Evolutionary conservation across 2,797 vertebrate species (phyloP).

Genomic region (Lagorchestes hirsutus): DNA sequence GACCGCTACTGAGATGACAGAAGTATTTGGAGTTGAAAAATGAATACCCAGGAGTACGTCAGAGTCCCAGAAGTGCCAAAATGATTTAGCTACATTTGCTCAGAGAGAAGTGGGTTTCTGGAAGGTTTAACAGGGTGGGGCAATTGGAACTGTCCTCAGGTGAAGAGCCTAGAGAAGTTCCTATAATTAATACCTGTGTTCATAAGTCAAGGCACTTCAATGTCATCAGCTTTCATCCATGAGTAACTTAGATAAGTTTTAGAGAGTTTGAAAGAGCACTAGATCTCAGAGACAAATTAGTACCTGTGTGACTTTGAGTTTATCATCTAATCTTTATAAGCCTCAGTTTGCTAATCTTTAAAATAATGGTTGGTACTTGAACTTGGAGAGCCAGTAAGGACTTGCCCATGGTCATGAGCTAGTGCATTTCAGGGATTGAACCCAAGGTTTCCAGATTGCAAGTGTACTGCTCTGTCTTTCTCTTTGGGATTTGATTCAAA

Average conservation of each 20-base stretch:
- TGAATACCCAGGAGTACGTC: background rate
- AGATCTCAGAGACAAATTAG: no score
- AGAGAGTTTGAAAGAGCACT: no score
- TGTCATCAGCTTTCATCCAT: no score
- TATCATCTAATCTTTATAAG: background rate
- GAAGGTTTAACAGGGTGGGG: background rate
- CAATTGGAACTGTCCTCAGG: background rate
- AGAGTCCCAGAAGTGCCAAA: background rate
- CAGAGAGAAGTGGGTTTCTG: background rate
- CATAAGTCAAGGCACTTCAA: no score
- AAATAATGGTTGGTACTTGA: background rate
- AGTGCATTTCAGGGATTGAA: no score
- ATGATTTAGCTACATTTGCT: conserved; percentile 1
- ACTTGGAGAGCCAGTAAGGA: no score
- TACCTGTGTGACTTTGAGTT: no score
- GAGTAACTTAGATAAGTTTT: no score
- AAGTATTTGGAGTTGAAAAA: background rate
- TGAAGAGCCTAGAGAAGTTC: background rate
- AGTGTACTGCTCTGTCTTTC: no score
- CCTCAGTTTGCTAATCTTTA: background rate
- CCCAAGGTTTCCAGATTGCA: no score
- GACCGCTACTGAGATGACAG: background rate
- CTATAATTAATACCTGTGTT: background rate
- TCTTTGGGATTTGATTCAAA: no score
- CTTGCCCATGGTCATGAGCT: no score